These are phyloP conservation scores for Pachliopta kotzebuea DNA, from an alignment of 2,888 invertebrate species.

Conservation along the genomic window DNA sequence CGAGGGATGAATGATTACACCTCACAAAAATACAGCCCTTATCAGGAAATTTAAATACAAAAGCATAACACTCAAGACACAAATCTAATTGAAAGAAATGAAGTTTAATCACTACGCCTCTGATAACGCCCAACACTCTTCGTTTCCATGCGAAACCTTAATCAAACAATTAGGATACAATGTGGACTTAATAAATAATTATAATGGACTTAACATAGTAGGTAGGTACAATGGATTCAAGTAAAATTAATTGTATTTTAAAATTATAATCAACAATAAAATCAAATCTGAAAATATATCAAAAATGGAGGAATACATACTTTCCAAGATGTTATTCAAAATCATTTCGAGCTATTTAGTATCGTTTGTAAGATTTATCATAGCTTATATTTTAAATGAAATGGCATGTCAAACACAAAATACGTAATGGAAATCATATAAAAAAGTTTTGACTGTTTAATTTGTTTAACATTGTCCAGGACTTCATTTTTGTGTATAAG, in stretches of 20 bases:
- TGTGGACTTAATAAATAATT: slow-evolving; percentile 46
- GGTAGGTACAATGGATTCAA: slow-evolving; percentile 32
- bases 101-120: slow-evolving; percentile 35
- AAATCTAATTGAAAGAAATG: slow-evolving; percentile 34
- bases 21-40: slow-evolving; percentile 70
- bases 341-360: too few relatives aligned
- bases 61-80: slow-evolving; percentile 39
- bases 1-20: slow-evolving; percentile 68
- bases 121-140: slow-evolving; percentile 44
- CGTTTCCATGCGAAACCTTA: slow-evolving; percentile 77
- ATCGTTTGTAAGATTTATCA: too few relatives aligned
- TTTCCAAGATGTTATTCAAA: too few relatives aligned
- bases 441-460: too few relatives aligned
- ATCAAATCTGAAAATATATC: too few relatives aligned
- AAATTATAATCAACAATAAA: too few relatives aligned
- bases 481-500: slow-evolving; percentile 45
- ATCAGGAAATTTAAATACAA: slow-evolving; percentile 41
- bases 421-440: too few relatives aligned
- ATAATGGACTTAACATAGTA: slow-evolving; percentile 42
- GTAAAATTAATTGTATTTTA: not conserved
- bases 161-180: slow-evolving; percentile 64
- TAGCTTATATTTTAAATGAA: too few relatives aligned
- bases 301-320: too few relatives aligned
- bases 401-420: too few relatives aligned
- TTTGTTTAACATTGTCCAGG: not conserved